A percentile compares a stretch with the other conserved stretches of the same genome.
phyloP scores from a whole-genome alignment of 2,797 vertebrate genomes.

The Onychomys arenicola region DNA sequence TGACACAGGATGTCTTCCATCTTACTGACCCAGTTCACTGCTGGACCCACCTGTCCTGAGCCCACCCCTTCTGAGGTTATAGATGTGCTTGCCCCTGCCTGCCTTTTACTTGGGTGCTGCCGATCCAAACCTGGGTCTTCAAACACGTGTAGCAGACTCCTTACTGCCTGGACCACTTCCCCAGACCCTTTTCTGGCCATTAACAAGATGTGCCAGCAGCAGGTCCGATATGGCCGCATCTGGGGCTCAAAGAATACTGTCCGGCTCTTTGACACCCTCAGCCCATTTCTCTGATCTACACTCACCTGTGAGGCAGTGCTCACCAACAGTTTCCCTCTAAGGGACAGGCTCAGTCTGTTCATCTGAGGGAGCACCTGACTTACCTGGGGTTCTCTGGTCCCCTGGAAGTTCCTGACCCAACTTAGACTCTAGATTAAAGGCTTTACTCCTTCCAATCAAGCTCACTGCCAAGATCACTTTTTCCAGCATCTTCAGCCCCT shows the following conservation, averaged over 20 bases:
- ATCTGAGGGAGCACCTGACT: fast-evolving
- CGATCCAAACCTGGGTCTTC: neutral
- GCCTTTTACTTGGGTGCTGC: neutral
- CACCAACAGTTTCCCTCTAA: fast-evolving
- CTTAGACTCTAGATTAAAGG: conserved; percentile 13
- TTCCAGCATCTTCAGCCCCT: neutral
- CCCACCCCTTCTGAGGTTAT: neutral
- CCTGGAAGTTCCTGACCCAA: neutral
- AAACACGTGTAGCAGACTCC: neutral
- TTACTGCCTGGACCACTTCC: neutral
- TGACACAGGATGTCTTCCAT: too few relatives aligned
- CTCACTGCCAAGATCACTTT: neutral
- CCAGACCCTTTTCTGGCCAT: neutral
- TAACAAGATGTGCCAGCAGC: neutral
- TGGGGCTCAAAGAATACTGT: neutral
- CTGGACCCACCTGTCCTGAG: neutral
- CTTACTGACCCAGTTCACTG: neutral
- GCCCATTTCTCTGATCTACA: neutral
- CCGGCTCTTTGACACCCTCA: neutral
- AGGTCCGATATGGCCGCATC: neutral
- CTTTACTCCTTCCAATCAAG: neutral
- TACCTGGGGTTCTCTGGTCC: neutral
- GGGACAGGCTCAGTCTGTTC: neutral
- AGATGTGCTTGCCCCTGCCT: neutral
- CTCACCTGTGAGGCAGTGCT: neutral